These are phyloP conservation scores for Noctilio leporinus DNA, from an alignment of 2,113 vertebrate species.

Conservation along the genomic window DNA sequence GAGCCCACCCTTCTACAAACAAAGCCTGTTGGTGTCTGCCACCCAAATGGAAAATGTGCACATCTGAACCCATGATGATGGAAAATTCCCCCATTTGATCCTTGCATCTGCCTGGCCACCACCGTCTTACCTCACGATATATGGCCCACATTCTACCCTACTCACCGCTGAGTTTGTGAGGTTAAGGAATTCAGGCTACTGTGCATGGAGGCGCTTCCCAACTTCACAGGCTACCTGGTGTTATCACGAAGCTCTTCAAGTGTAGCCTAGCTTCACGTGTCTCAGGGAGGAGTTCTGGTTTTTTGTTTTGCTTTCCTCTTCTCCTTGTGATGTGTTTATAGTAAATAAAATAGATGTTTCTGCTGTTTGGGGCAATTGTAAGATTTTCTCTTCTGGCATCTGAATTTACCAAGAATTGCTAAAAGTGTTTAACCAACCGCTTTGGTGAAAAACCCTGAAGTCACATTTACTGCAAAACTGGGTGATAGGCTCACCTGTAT, in stretches of 20 bases:
- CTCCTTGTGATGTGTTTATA: not conserved
- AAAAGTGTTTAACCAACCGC: not conserved
- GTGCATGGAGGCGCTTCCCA: not conserved
- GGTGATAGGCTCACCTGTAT: not conserved
- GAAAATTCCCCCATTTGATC: too few species aligned
- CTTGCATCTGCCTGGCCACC: not conserved
- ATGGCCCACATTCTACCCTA: not conserved
- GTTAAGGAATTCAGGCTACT: not conserved
- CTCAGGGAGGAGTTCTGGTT: not conserved
- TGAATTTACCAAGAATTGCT: not conserved
- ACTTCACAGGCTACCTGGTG: not conserved
- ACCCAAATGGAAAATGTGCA: not conserved
- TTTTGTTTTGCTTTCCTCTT: not conserved
- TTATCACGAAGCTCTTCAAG: not conserved
- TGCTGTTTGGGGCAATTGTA: not conserved
- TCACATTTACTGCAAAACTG: too few species aligned
- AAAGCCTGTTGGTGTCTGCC: not conserved
- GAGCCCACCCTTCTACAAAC: not conserved
- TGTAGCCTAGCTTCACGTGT: not conserved
- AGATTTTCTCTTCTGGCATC: not conserved
- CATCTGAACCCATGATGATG: not conserved
- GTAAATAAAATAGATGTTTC: slow-evolving; percentile 21
- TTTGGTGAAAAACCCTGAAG: not conserved
- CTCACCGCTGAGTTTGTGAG: not conserved
- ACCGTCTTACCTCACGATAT: not conserved